A percentile compares a stretch with the other conserved stretches of the same genome.
These are phyloP conservation scores for Sebastes steindachneri DNA, from an alignment of 2,797 vertebrate genomes.

Conservation along the genomic window DNA sequence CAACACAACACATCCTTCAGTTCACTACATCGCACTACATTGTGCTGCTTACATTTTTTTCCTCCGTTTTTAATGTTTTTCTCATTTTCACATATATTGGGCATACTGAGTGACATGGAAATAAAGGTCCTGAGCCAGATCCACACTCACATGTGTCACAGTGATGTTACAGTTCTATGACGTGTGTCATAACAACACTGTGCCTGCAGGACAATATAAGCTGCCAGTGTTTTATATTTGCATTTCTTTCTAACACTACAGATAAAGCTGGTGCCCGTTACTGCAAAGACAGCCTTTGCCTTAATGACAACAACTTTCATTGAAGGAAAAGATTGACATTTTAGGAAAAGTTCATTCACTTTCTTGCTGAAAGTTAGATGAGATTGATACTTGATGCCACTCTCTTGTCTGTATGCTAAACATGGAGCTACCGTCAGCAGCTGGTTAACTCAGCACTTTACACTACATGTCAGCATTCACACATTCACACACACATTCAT, in stretches of 20 bases:
- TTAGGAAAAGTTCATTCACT: background rate
- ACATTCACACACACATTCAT: no score
- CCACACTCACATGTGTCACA: background rate
- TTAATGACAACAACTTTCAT: no score
- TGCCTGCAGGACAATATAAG: background rate
- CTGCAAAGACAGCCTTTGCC: no score
- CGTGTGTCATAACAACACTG: no score
- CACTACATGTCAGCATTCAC: no score
- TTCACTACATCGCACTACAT: background rate
- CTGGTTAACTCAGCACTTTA: background rate
- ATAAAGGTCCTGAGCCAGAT: no score
- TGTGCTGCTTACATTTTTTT: background rate
- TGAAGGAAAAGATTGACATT: background rate
- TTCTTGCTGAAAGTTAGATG: background rate
- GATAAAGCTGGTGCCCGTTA: background rate
- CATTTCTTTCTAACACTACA: background rate
- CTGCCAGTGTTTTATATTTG: background rate
- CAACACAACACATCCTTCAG: slow-evolving; percentile 7
- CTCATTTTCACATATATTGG: no score
- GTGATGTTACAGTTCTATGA: no score
- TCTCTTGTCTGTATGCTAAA: background rate
- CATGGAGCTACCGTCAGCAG: background rate
- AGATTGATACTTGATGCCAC: background rate
- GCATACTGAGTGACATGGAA: no score
- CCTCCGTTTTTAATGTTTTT: background rate